phyloP scores from a whole-genome alignment of 64 coral and sea anemone species.

The Acropora tenuis region DNA sequence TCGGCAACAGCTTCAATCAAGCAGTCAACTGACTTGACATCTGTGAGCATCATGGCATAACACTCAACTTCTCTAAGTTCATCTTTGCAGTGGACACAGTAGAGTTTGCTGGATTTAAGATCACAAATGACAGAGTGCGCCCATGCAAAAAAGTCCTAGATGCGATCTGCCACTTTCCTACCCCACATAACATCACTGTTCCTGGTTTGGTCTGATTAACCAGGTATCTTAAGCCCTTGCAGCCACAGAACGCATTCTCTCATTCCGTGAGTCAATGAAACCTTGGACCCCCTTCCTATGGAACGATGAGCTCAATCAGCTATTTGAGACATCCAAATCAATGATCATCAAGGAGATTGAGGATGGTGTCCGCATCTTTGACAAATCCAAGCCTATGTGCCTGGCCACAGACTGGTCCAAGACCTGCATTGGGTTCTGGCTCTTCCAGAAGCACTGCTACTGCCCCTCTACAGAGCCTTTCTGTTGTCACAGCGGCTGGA shows the following conservation, averaged over 20 bases:
- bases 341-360: slow-evolving; percentile 64
- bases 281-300: slow-evolving; percentile 3
- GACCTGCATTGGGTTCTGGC: slow-evolving; percentile 51
- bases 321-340: slow-evolving; percentile 22
- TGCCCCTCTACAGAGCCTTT: slow-evolving; percentile 23
- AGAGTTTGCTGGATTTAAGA: slow-evolving; percentile 59
- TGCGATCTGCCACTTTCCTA: slow-evolving; percentile 51
- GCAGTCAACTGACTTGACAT: slow-evolving; percentile 42
- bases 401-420: not conserved
- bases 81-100: slow-evolving; percentile 29
- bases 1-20: slow-evolving; percentile 31
- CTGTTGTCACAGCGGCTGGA: slow-evolving; percentile 54
- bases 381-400: slow-evolving; percentile 22
- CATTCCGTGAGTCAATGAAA: slow-evolving; percentile 18
- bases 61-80: slow-evolving; percentile 40
- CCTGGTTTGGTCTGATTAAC: slow-evolving; percentile 12
- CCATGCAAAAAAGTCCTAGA: slow-evolving; percentile 58
- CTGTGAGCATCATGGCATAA: slow-evolving; percentile 25
- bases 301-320: slow-evolving; percentile 1
- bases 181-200: slow-evolving; percentile 17
- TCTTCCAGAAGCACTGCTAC: slow-evolving; percentile 67
- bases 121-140: slow-evolving; percentile 29
- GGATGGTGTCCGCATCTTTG: slow-evolving; percentile 58
- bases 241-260: slow-evolving; percentile 37
- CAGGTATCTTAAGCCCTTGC: slow-evolving; percentile 64